Conservation (phyloP, 2,113 vertebrate species). For the Tamias sibiricus region DNA sequence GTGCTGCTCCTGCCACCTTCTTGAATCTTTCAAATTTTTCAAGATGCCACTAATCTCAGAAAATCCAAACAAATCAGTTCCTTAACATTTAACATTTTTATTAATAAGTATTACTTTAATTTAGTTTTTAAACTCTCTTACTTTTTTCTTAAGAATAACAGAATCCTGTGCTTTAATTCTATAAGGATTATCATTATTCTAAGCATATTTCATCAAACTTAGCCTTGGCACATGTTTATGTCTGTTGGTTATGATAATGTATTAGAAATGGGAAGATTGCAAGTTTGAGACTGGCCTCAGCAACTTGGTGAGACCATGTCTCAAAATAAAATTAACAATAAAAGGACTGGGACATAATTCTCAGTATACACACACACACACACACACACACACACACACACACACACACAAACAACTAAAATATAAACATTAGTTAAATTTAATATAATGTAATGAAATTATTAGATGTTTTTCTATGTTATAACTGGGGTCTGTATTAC, state of each 20-base stretch:
- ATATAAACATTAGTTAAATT: background rate
- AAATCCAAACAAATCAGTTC: background rate
- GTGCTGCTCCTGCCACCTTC: background rate
- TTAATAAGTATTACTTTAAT: background rate
- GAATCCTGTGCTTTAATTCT: background rate
- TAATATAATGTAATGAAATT: constrained; percentile 22
- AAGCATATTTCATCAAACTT: background rate
- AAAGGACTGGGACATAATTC: too few species aligned
- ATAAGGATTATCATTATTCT: background rate
- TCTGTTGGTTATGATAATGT: background rate
- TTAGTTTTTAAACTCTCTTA: background rate
- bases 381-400: too few species aligned
- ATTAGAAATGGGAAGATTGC: background rate
- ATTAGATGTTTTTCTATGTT: background rate
- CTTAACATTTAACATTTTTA: background rate
- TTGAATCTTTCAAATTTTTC: background rate
- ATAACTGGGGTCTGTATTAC: background rate
- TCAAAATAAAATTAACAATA: too few species aligned
- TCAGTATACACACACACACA: too few species aligned
- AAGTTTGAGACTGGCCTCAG: too few species aligned
- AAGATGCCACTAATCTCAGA: background rate
- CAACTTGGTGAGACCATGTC: too few species aligned
- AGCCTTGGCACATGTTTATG: background rate
- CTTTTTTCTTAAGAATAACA: background rate
- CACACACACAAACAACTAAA: background rate